Percentiles rank a stretch among this genome's conserved stretches.
Conservation (phyloP, 2,888 invertebrate genomes). For the Yponomeuta evonymella region DNA sequence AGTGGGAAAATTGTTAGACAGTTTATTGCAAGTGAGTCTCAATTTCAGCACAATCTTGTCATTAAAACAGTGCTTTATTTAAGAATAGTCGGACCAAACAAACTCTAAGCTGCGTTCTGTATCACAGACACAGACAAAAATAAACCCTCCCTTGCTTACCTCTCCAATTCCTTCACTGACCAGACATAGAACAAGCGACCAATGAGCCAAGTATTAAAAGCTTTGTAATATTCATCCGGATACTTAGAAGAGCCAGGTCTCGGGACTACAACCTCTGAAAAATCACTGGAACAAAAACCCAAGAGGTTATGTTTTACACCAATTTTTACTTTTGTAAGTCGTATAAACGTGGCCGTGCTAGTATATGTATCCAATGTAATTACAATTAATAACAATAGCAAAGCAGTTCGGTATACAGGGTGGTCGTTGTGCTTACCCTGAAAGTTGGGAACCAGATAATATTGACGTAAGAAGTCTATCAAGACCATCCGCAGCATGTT, state of each 20-base stretch:
- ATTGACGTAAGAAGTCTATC: conserved; percentile 76
- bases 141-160: conserved; percentile 39
- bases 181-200: conserved; percentile 81
- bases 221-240: conserved; percentile 62
- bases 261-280: conserved; percentile 73
- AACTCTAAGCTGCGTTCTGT: too few relatives aligned
- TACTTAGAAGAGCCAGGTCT: conserved; percentile 55
- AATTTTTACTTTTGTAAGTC: too few relatives aligned
- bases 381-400: too few relatives aligned
- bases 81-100: too few relatives aligned
- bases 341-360: too few relatives aligned
- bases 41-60: too few relatives aligned
- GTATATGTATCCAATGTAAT: too few relatives aligned
- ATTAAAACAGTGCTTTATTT: too few relatives aligned
- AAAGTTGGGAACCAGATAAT: conserved; percentile 59
- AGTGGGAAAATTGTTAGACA: too few relatives aligned
- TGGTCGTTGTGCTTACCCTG: conserved; percentile 45
- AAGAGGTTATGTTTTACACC: conserved; percentile 11
- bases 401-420: background rate
- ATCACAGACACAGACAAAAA: too few relatives aligned
- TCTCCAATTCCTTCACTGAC: conserved; percentile 66
- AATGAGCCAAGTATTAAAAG: conserved; percentile 80
- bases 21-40: too few relatives aligned
- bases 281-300: conserved; percentile 47
- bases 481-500: conserved; percentile 70